Base-by-base conservation (phyloP, 1,140 invertebrate species). In the Battus philenor region DNA sequence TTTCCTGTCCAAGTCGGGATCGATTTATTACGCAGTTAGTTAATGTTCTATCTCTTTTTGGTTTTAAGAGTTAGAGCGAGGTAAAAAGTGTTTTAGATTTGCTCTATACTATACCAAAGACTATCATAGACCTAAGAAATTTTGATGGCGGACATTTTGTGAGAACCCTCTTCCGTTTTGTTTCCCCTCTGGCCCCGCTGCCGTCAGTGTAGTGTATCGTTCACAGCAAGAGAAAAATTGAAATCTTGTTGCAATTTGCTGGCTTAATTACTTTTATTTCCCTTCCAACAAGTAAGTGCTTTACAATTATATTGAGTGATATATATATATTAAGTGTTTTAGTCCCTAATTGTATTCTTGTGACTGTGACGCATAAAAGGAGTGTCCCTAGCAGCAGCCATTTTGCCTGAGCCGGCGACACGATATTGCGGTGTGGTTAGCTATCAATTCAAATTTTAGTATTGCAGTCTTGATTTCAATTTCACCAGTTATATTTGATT, bases 351-450 rank as follows among this genome's bases (percentile, higher is more conserved):
- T 45, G 54, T 57, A 64, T 54, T 69, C 68, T 59, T 68, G 77
- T 84, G 80, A 77, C 58, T 84, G 80, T 87, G 85, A 87, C 85
- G 85, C 85, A 87, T 84, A 79, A 80, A 72, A 87, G 83, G 85
- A 87, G 85, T 86, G 85, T 74, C 83, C 73, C 60, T 77, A 68
- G 62, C 67, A 81, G 83, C 85, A 85, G 85, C 85, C 85, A 87
- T 87, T 87, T 87, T 87, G 83, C 77, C 61, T 61, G 68, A 72
- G 59, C 84, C 84, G 84, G 84, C 80, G 71, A 82, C 84, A 86
- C 82, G 77, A 79, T 83, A 72, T 78, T 75, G 60, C 69, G 63
- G 78, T 68, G 77, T 65, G 63, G 59, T 69, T 67, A 62, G 51
- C 45, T 50, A 52, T 63, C 33, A 54, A 60, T 62, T 48, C 29